phyloP scores from a whole-genome alignment of 2,797 vertebrate species.

The Poecilia picta region DNA sequence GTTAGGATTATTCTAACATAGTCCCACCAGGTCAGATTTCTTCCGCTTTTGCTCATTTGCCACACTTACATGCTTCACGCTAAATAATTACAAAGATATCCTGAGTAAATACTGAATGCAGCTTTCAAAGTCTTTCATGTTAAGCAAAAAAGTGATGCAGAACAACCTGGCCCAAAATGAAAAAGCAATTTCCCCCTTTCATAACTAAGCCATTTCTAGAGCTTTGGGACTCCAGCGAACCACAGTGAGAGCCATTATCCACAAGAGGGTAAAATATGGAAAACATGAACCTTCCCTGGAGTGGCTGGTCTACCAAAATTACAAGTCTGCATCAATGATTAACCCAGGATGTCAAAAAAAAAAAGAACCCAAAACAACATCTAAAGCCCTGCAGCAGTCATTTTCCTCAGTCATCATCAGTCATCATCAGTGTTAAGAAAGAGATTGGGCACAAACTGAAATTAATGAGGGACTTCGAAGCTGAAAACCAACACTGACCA shows the following conservation, averaged over 20 bases:
- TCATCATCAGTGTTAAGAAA: neutral
- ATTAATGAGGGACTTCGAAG: neutral
- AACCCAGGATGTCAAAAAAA: neutral
- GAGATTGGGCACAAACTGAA: neutral
- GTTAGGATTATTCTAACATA: neutral
- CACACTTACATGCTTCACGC: neutral
- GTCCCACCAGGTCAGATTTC: neutral
- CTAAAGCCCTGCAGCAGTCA: neutral
- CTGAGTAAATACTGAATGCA: neutral
- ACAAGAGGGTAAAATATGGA: neutral
- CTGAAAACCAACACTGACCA: slow-evolving; percentile 1
- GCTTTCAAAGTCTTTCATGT: neutral
- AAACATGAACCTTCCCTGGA: neutral
- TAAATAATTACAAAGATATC: neutral
- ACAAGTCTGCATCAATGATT: neutral
- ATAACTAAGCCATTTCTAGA: neutral
- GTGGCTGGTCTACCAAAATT: neutral
- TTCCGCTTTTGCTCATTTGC: neutral
- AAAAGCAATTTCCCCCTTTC: neutral
- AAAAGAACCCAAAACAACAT: neutral
- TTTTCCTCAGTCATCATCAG: neutral
- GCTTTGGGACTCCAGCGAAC: neutral
- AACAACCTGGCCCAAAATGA: neutral
- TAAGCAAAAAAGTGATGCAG: neutral
- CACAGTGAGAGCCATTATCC: neutral